phyloP scores from a whole-genome alignment of 2,888 invertebrate genomes.

The Helleia helle region DNA sequence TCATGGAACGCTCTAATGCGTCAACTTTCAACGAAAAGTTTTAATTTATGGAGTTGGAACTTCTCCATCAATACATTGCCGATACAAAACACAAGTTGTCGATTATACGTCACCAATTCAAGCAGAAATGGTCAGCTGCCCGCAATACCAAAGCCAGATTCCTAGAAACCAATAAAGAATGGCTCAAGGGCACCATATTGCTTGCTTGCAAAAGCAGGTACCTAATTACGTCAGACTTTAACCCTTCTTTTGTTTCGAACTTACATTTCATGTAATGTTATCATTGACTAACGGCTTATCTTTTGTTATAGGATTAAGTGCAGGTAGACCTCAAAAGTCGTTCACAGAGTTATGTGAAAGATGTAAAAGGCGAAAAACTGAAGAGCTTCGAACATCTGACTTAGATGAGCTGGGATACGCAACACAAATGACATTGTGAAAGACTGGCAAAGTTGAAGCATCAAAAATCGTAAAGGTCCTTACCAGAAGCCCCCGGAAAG shows the following conservation, averaged over 20 bases:
- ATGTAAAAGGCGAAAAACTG: conserved; percentile 16
- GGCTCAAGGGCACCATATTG: background rate
- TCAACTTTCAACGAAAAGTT: background rate
- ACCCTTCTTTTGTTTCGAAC: background rate
- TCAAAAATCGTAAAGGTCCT: conserved; percentile 17
- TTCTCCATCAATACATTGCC: background rate
- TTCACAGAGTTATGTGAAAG: conserved; percentile 16
- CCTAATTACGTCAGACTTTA: background rate
- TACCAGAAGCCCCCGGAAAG: conserved; percentile 6
- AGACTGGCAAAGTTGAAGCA: conserved; percentile 17
- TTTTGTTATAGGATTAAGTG: conserved; percentile 9
- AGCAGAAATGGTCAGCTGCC: background rate
- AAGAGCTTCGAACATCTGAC: conserved; percentile 13
- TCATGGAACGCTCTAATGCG: background rate
- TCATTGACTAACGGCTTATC: background rate
- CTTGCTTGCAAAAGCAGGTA: background rate
- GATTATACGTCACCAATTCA: background rate
- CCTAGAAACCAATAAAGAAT: background rate
- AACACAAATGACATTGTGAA: conserved; percentile 17
- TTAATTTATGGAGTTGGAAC: background rate
- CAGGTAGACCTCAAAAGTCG: conserved; percentile 17
- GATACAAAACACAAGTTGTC: background rate
- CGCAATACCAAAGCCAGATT: background rate
- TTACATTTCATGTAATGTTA: background rate
- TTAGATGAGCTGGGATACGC: conserved; percentile 16